Evolutionary conservation across 2,888 invertebrate species (phyloP).

Genomic region (Digitonthophagus gazella): DNA sequence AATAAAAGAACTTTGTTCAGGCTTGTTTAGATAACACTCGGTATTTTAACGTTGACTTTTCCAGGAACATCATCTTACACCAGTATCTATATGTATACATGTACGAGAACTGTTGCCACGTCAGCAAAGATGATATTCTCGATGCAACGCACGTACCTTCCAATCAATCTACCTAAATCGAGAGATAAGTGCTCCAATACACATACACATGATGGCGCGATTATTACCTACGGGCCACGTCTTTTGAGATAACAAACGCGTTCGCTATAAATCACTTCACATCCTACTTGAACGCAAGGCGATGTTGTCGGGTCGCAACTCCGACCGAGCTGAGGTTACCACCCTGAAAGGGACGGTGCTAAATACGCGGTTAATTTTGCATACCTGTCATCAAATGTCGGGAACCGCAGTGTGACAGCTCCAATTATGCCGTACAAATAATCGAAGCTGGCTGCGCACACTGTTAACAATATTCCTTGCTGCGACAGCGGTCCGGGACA

Average conservation of each 20-base stretch:
- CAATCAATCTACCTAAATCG: neutral
- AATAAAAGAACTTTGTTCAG: too few relatives aligned
- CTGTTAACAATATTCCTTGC: neutral
- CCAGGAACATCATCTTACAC: neutral
- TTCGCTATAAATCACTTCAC: conserved; percentile 6
- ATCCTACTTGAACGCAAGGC: too few relatives aligned
- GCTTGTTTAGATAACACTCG: too few relatives aligned
- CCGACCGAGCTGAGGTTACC: neutral
- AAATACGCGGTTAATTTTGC: conserved; percentile 15
- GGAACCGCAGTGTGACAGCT: neutral
- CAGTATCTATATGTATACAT: too few relatives aligned
- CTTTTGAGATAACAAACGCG: conserved; percentile 13
- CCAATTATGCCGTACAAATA: conserved; percentile 15
- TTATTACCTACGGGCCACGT: neutral
- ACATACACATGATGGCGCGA: neutral
- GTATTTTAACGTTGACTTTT: neutral
- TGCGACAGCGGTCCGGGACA: neutral
- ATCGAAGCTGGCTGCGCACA: conserved; percentile 2
- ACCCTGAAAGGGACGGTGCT: neutral
- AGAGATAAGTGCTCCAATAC: neutral
- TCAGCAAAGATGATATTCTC: neutral
- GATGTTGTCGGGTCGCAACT: too few relatives aligned
- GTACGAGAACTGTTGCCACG: neutral
- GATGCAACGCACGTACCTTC: neutral
- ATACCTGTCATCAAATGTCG: conserved; percentile 15